Evolutionary conservation across 2,888 invertebrate species (phyloP), one percentile per base, ranked within the genome.

Genomic region (Ichneumoninae sp.): DNA sequence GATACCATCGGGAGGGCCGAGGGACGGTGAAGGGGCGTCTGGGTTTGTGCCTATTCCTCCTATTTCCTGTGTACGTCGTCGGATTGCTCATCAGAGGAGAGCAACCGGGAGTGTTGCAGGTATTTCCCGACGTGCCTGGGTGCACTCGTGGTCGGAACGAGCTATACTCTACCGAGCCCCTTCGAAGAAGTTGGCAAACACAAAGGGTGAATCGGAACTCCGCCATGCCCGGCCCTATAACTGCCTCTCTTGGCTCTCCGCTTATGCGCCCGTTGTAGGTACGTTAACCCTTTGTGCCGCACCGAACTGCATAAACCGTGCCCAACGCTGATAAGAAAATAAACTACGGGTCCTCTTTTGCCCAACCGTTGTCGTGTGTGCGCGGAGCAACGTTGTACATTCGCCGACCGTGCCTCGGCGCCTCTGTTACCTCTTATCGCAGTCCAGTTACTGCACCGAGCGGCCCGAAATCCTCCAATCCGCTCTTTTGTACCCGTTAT

Each of bases 141-240:
- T 78, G 65, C 54, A 47, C 78, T 62, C 77, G 50, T 52, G 66
- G 50, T 75, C 52, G 26, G 30, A 68, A 36, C 7, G 26, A 57
- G 57, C 10, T 13, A 26, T 22, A 33, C 50, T 75, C 19, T 7
- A 36, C 26, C 7, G 36, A n/a, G 50, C 77, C 79, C 50, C 69
- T 65, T 78, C 52, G 69, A 81, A 78, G 72, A 84, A 81, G 81
- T 81, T 84, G 74, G 81, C 84, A 84, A 84, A 84, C 78, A 77
- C 60, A 69, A 40, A 70, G 66, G 33, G 62, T 69, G 78, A 57
- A 74, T 84, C 70, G 47, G 33, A 74, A 57, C 74, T 26, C 50
- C 50, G 57, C 66, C 8, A 47, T 33, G 22, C 30, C 36, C 52
- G 19, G 66, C 8, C 66, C 76, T 54, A 16, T 50, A 36, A 16